A percentile compares a stretch with the other conserved stretches of the same genome.
Evolutionary conservation across 2,888 invertebrate species (phyloP).

Genomic region (Plebejus melissa): DNA sequence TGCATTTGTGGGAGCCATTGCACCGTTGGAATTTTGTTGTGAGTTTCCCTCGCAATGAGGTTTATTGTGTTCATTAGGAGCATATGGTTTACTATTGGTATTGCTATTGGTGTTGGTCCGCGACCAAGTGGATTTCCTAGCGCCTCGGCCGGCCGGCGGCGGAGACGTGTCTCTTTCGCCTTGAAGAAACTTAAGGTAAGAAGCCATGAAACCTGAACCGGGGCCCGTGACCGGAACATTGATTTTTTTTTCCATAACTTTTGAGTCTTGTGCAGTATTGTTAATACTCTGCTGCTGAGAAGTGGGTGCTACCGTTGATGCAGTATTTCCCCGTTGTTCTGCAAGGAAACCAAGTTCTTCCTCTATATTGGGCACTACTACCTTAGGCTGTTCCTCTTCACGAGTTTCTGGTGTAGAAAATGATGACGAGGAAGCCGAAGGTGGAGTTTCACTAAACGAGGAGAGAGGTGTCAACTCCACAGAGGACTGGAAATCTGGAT

Average conservation of each 20-base stretch:
- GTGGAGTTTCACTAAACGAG: constrained; percentile 78
- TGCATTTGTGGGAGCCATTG: constrained; percentile 59
- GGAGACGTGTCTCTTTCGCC: constrained; percentile 91
- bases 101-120: constrained; percentile 67
- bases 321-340: constrained; percentile 77
- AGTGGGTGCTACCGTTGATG: constrained; percentile 74
- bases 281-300: constrained; percentile 71
- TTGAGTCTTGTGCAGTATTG: constrained; percentile 72
- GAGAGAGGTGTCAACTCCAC: constrained; percentile 82
- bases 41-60: constrained; percentile 59
- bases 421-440: constrained; percentile 78
- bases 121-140: constrained; percentile 83
- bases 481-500: constrained; percentile 82
- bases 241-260: constrained; percentile 81
- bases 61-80: constrained; percentile 62
- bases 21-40: constrained; percentile 63
- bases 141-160: constrained; percentile 83
- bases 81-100: constrained; percentile 61
- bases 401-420: constrained; percentile 78
- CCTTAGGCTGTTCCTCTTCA: constrained; percentile 87
- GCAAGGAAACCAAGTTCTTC: constrained; percentile 91
- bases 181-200: constrained; percentile 90
- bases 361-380: constrained; percentile 92
- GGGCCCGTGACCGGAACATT: constrained; percentile 79
- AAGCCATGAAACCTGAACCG: constrained; percentile 90